A percentile compares a stretch with the other conserved stretches of the same genome.
phyloP scores from a whole-genome alignment of 2,113 vertebrate genomes.

The Hemiscyllium ocellatum region DNA sequence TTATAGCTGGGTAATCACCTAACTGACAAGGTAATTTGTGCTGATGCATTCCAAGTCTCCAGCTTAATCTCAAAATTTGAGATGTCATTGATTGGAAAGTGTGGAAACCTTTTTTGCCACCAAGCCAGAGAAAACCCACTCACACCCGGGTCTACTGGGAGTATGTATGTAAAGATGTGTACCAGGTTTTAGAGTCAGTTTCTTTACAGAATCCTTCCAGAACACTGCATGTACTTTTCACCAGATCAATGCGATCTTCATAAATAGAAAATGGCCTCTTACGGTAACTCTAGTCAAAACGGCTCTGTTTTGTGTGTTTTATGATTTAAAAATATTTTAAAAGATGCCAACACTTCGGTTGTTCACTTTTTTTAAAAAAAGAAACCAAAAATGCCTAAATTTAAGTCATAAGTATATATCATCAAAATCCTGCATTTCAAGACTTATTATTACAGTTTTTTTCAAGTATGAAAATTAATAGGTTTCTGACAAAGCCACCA shows the following conservation, averaged over 20 bases:
- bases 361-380: not conserved
- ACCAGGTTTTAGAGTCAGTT: not conserved
- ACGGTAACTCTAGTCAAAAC: not conserved
- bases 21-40: no score
- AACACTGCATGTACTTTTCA: not conserved
- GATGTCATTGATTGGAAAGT: not conserved
- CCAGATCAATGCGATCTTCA: not conserved
- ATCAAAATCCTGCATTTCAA: constrained; percentile 9
- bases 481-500: not conserved
- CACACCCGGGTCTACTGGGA: not conserved
- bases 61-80: no score
- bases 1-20: no score
- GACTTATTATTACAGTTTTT: not conserved
- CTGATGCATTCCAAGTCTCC: no score
- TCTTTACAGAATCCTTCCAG: not conserved
- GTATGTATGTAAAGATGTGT: not conserved
- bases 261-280: not conserved
- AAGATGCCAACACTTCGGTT: not conserved
- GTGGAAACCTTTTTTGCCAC: not conserved
- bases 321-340: not conserved
- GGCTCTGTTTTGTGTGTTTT: not conserved
- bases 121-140: not conserved
- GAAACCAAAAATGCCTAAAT: not conserved
- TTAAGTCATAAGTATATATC: not conserved
- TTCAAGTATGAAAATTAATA: not conserved